Base-by-base conservation (phyloP, 1,140 invertebrate genomes). In the Oreohelix idahoensis region DNA sequence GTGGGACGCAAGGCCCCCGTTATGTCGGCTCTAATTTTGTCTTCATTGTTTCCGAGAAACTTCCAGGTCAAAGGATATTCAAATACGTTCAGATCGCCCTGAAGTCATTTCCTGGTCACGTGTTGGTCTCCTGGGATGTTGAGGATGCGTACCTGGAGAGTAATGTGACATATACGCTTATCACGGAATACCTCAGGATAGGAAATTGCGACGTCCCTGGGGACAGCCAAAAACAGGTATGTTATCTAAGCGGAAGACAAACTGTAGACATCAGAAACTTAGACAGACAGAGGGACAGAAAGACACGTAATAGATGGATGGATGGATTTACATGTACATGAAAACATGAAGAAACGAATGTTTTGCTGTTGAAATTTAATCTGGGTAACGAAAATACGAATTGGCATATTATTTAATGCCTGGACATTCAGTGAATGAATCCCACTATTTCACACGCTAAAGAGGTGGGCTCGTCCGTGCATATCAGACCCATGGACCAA, bases 71-170 rank as follows among this genome's bases (percentile, higher is more conserved):
- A 26, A 29, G 42, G 1, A 79, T 79, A 2, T 79, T 79, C 36
- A 79, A 39, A 26, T 79, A 63, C 36, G 15, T 79, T 0, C 1
- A 15, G 1, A 0, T 39, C 10, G 42, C 51, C 29, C 32, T 36
- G 20, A 79, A 79, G 36, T 32, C 32, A 1, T n/a, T 66, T 17
- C 17, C 13, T 1, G 77, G 77, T 35, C 58, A 66, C 58, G 51
- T 69, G 53, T 35, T 79, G 53, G 77, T 79, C 5, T 63, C 77
- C 10, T 79, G 77, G 77, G 77, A 79, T 45, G 36, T 79, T 10
- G 13, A 79, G 35, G 63, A 79, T 53, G 2, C 8, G 4, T 79
- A 66, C 58, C 17, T 79, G 32, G 15, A 0, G 2, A 0, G 36
- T 35, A n/a, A 63, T 11, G 20, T 79, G 1, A 79, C 2, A 8